Evolutionary conservation across 1,140 invertebrate genomes (phyloP), one percentile per base, ranked within the genome.

Genomic region (Sogatella furcifera): DNA sequence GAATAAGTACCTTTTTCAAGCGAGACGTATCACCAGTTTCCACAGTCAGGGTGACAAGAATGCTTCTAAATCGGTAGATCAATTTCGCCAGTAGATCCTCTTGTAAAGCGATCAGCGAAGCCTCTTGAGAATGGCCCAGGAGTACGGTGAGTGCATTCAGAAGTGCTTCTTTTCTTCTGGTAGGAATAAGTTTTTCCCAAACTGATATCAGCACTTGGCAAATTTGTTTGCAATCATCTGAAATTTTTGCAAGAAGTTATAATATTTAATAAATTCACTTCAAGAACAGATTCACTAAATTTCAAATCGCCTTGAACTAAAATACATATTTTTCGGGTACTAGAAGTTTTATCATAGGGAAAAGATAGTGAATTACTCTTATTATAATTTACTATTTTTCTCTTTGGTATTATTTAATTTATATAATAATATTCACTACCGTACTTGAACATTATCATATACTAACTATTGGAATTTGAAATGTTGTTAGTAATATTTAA

Each of bases 11-110:
- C 55, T 65, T 65, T 41, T 57, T 62, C 24, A 38, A 49, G 49
- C 74, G 71, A 4, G 75, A 70, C 61, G 68, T 69, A 42, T 76
- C 74, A 21, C 74, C 72, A 5, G 77, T 76, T 63, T 80, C 73
- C 5, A 79, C 59, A 67, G 74, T 78, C 2, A 81, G 62, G 61
- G 73, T 74, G 4, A 79, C 68, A 46, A 77, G 72, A 6, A 60
- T 54, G 34, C 63, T 41, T 24, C 57, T 28, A 8, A 65, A 49
- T 10, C 31, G 13, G 0, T 44, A 28, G 31, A 65, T 41, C 14
- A 65, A 21, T 11, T 42, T 52, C n/a, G 24, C 15, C 11, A 60
- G 9, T n/a, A 65, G 44, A 14, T 53, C 61, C 17, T 13, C 11
- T 9, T 24, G 1, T 1, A 65, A 34, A n/a, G 64, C 64, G 24